Evolutionary conservation across 1,140 invertebrate species (phyloP).

Genomic region (Nasonia longicornis): DNA sequence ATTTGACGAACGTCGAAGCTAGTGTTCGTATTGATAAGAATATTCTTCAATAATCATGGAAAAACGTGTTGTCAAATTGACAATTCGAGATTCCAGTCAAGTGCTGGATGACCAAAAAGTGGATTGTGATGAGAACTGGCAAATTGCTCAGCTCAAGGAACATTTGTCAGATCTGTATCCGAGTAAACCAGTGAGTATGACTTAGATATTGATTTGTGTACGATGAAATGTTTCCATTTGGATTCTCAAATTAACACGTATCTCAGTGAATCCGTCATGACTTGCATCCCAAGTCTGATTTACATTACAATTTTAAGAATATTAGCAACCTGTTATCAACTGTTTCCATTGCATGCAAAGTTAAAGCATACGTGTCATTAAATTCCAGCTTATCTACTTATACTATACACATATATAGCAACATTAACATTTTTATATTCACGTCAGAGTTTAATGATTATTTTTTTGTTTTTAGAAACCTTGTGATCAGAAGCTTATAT

Average conservation of each 20-base stretch:
- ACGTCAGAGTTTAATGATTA: not conserved
- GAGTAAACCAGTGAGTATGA: constrained; percentile 84
- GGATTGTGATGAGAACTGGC: constrained; percentile 85
- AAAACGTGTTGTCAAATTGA: not conserved
- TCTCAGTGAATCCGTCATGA: not conserved
- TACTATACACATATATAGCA: not conserved
- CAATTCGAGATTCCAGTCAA: not conserved
- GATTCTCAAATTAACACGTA: not conserved
- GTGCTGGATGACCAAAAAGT: constrained; percentile 83
- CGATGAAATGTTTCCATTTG: not conserved
- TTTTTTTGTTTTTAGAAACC: constrained; percentile 72
- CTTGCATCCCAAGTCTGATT: not conserved
- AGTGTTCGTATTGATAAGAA: not conserved
- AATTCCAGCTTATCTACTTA: not conserved
- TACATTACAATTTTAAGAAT: no score
- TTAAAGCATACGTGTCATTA: not conserved
- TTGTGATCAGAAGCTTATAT: constrained; percentile 88
- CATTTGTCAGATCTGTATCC: constrained; percentile 88
- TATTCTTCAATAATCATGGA: not conserved
- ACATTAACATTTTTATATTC: constrained; percentile 38
- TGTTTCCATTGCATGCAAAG: not conserved
- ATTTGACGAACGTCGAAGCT: not conserved
- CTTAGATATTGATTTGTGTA: not conserved
- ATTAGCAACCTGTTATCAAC: not conserved
- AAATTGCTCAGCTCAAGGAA: constrained; percentile 85